Evolutionary conservation across 2,797 vertebrate genomes (phyloP), one percentile per base, ranked within the genome.

Genomic region (Lepilemur septentrionalis): DNA sequence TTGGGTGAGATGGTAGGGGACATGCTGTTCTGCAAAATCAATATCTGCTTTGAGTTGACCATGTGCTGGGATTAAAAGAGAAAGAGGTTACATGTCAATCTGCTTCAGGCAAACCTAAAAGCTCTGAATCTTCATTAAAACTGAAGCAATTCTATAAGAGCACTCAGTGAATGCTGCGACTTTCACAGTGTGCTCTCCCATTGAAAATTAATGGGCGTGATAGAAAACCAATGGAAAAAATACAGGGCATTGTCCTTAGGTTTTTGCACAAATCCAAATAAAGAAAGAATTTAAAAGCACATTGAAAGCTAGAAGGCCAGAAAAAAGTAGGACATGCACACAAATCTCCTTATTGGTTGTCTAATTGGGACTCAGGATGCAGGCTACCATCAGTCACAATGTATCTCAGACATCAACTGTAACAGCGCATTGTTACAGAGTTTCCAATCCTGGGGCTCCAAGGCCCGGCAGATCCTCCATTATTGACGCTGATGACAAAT

Each of bases 91-190:
- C 22, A 20, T 38, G 59, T 75, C 89, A 22, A 1, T 92, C 63
- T 69, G 55, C 76, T 95, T 70, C 25, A 43, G 52, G 70, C 32
- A 76, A 80, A 93, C 35, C 41, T 13, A 32, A 69, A 61, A 13
- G 76, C 50, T 57, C 57, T 30, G 57, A 88, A 50, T 72, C 93
- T 55, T 95, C 69, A 57, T 89, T 85, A 80, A 88, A 90, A 93
- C 72, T 7, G 41, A 79, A 92, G 72, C 57, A 38, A 89, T 81
- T 76, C 4, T 46, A 7, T 50, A 38, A 88, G 61, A 86, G 57
- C 30, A 23, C 15, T 82, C 69, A 32, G 78, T 50, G 30, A n/a
- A 83, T 2, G 14, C 28, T 32, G 52, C 48, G 10, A 30, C 48
- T 65, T 76, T 43, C 67, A 70, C 13, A 35, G 4, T 12, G 41